Evolutionary conservation across 2,888 invertebrate species (phyloP).

Genomic region (Harmothoe impar): DNA sequence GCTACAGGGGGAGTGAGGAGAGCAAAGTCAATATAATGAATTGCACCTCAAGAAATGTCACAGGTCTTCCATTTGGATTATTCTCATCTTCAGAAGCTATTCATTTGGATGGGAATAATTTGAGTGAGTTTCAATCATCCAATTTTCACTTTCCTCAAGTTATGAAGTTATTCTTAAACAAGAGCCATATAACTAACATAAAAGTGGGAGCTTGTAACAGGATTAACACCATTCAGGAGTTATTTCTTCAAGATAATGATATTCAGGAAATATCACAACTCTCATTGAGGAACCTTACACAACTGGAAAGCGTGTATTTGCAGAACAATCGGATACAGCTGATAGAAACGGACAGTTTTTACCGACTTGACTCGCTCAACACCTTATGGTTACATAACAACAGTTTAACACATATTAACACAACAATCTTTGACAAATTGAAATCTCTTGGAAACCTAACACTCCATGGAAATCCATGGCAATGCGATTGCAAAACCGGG

Average conservation of each 20-base stretch:
- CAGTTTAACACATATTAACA: not conserved
- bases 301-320: not conserved
- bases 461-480: conserved; percentile 39
- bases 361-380: not conserved
- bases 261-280: not conserved
- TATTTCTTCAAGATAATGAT: not conserved
- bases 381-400: not conserved
- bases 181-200: not conserved
- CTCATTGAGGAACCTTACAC: not conserved
- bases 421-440: not conserved
- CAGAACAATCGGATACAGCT: not conserved
- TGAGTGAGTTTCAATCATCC: not conserved
- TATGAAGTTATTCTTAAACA: not conserved
- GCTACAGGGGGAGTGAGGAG: not conserved
- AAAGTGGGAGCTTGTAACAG: not conserved
- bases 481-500: not conserved
- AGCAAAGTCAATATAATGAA: not conserved
- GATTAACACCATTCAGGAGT: not conserved
- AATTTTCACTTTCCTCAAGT: not conserved
- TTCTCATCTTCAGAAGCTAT: not conserved
- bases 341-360: not conserved
- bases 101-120: conserved; percentile 16
- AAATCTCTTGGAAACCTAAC: not conserved
- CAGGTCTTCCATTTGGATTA: not conserved
- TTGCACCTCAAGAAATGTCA: not conserved